These are phyloP conservation scores for Lutjanus campechanus DNA, from an alignment of 2,797 vertebrate species.

Conservation along the genomic window DNA sequence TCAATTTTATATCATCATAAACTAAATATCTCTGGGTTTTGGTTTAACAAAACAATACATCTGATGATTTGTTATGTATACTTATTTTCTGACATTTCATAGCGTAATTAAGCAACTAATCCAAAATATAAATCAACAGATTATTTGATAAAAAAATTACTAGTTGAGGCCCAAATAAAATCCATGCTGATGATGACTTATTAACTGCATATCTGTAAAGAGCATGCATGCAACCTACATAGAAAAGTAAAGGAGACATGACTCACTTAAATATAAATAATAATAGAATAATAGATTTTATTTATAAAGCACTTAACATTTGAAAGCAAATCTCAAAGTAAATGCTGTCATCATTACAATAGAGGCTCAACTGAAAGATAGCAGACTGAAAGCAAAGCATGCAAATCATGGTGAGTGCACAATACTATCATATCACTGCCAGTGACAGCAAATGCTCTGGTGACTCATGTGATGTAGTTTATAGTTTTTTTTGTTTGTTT, in stretches of 20 bases:
- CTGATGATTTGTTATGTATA: neutral
- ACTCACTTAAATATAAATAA: neutral
- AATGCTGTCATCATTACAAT: slow-evolving; percentile 23
- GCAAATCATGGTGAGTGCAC: slow-evolving; percentile 19
- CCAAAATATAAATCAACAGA: neutral
- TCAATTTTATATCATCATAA: neutral
- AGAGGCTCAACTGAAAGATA: slow-evolving; percentile 6
- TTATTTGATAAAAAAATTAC: too few relatives aligned
- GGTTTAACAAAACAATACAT: neutral
- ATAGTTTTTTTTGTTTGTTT: slow-evolving; percentile 29
- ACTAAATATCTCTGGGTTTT: neutral
- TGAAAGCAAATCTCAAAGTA: too few relatives aligned
- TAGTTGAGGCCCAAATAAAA: neutral
- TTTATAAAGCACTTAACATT: too few relatives aligned
- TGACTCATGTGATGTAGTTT: slow-evolving; percentile 35
- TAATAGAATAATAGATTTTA: too few relatives aligned
- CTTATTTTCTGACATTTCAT: too few relatives aligned
- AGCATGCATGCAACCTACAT: neutral
- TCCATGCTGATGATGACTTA: neutral
- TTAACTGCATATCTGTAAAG: neutral
- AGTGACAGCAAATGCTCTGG: slow-evolving; percentile 16
- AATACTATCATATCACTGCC: slow-evolving; percentile 10
- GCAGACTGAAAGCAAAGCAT: slow-evolving; percentile 22
- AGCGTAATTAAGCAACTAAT: neutral
- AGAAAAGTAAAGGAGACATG: neutral